A percentile compares a stretch with the other conserved stretches of the same genome.
phyloP scores from a whole-genome alignment of 64 coral and sea anemone species.

The Porites lutea region DNA sequence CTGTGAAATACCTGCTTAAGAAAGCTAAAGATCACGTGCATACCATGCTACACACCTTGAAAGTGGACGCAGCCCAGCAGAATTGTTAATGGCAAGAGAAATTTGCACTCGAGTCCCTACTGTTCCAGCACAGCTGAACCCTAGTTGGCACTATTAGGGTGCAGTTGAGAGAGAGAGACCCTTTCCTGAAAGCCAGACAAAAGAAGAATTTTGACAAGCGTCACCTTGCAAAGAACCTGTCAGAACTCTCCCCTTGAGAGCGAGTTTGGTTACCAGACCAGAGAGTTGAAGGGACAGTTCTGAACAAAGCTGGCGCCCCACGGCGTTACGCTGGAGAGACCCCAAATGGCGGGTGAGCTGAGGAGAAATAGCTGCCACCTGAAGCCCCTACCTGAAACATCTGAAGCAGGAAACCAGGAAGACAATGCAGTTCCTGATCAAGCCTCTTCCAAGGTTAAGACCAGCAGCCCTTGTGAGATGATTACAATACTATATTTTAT shows the following conservation, averaged over 20 bases:
- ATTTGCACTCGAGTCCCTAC: conserved; percentile 51
- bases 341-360: background rate
- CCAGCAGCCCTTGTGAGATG: no score
- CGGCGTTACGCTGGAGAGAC: background rate
- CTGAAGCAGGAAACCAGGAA: background rate
- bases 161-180: conserved; percentile 51
- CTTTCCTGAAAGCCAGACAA: conserved; percentile 52
- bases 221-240: background rate
- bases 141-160: conserved; percentile 24
- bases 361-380: conserved; percentile 10
- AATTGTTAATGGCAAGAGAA: background rate
- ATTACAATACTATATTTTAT: no score
- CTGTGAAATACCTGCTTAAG: no score
- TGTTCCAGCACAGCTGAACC: conserved; percentile 43
- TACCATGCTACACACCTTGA: no score
- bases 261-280: conserved; percentile 1
- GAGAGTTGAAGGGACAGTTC: background rate
- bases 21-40: no score
- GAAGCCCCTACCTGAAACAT: background rate
- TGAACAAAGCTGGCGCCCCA: background rate
- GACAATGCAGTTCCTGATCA: no score
- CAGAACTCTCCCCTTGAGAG: background rate
- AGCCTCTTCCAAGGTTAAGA: no score
- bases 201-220: conserved; percentile 16
- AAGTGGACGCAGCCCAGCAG: no score